A percentile compares a stretch with the other conserved stretches of the same genome.
Conservation (phyloP, 2,113 vertebrate genomes). For the Eurystomus gularis region DNA sequence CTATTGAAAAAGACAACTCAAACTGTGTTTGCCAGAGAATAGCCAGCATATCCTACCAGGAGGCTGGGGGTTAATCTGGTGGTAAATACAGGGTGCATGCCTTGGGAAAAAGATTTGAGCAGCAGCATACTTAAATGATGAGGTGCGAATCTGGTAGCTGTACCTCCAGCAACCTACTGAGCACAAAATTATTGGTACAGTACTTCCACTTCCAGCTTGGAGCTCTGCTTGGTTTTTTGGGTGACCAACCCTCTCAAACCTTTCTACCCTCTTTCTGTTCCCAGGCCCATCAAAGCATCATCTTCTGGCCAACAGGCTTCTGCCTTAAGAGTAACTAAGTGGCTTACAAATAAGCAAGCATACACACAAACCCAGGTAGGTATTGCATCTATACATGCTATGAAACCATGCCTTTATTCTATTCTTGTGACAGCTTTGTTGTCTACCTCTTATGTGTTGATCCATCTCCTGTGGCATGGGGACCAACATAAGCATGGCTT, state of each 20-base stretch:
- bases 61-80: background rate
- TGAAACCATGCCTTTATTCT: background rate
- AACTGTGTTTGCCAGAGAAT: slow-evolving; percentile 53
- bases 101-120: background rate
- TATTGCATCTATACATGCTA: background rate
- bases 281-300: background rate
- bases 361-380: background rate
- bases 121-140: slow-evolving; percentile 4
- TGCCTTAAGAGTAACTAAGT: background rate
- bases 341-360: background rate
- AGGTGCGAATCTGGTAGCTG: slow-evolving; percentile 10
- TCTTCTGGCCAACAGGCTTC: background rate
- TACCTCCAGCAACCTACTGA: background rate
- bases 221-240: background rate
- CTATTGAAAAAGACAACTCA: slow-evolving; percentile 63
- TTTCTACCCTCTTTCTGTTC: background rate
- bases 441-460: background rate
- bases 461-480: background rate
- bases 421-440: background rate
- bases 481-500: background rate
- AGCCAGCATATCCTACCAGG: slow-evolving; percentile 10
- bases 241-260: background rate
- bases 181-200: background rate
- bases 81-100: background rate
- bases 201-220: background rate